phyloP scores from a whole-genome alignment of 1,140 invertebrate genomes.

The Colletes gigas region DNA sequence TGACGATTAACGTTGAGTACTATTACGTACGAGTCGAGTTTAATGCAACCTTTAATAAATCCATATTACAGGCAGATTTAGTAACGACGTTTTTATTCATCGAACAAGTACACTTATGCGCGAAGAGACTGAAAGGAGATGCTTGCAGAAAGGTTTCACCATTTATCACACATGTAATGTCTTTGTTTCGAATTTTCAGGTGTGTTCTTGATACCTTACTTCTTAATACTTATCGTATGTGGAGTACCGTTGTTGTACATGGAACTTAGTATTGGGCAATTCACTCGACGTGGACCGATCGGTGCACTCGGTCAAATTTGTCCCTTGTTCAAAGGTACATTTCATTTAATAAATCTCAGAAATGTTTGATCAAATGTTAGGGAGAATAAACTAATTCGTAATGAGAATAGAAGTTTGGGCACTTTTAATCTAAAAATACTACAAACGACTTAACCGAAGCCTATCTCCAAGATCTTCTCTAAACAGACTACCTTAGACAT shows the following conservation, averaged over 20 bases:
- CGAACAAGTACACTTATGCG: background rate
- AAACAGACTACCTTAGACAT: background rate
- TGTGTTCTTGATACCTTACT: conserved; percentile 92
- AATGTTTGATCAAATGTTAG: too few species aligned
- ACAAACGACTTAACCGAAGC: too few species aligned
- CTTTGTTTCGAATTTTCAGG: conserved; percentile 82
- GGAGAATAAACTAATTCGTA: too few species aligned
- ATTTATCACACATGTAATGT: too few species aligned
- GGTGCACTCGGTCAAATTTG: conserved; percentile 91
- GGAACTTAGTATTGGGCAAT: conserved; percentile 91
- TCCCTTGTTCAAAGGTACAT: conserved; percentile 91
- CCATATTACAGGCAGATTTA: conserved; percentile 38
- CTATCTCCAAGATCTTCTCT: too few species aligned
- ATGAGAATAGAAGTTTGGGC: too few species aligned
- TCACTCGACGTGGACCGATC: conserved; percentile 90
- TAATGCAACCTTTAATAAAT: conserved; percentile 57
- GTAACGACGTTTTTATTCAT: conserved; percentile 27
- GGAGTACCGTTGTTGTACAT: conserved; percentile 92
- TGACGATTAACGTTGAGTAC: conserved; percentile 60
- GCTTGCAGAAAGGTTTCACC: background rate
- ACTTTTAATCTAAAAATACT: too few species aligned
- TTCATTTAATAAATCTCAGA: background rate
- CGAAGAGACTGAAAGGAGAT: background rate
- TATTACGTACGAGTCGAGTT: conserved; percentile 56
- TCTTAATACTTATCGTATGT: conserved; percentile 89